Evolutionary conservation across 2,797 vertebrate species (phyloP), one percentile per base, ranked within the genome.

Genomic region (Malurus leucopterus): DNA sequence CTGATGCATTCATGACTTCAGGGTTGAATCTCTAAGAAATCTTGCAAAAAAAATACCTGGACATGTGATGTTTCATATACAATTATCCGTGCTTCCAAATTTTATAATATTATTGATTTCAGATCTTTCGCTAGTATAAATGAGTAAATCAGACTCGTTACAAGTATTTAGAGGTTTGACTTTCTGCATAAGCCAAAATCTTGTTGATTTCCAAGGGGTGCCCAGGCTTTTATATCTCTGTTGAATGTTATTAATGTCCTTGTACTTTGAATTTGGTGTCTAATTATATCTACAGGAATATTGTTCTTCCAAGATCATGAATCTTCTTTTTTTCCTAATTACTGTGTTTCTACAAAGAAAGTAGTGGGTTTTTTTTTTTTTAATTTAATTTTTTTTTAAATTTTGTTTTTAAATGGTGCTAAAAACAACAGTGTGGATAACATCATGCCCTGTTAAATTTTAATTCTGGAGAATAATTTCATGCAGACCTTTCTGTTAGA

Each of bases 401-500:
- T 63, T 86, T 64, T 84, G 73, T 55, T 22, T 88, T 74, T 40
- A 8, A 4, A 41, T 63, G 50, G 29, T 49, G 34, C 15, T 68
- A 50, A 83, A 76, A 93, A 24, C 20, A 54, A 15, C n/a, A 61
- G 13, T 62, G 49, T 71, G 74, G 53, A 83, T 90, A 89, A 86
- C 77, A 89, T 81, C 36, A 71, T 34, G 62, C 5, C 30, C 24
- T 51, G 86, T 72, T 78, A 65, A 36, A 76, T 89, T 88, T 91
- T 92, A 86, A 26, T 93, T 89, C 44, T 83, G 50, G 59, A 59
- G 75, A 86, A 87, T 89, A 83, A 81, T 71, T 78, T 95, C 51
- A 55, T 50, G 18, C 38, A 62, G 64, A 78, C 9, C 11, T 77
- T 78, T 46, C 53, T 74, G 24, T 58, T 88, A 30, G 36, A 53